A percentile compares a stretch with the other conserved stretches of the same genome.
Evolutionary conservation across 2,113 vertebrate genomes (phyloP).

Genomic region (Hippocampus abdominalis): DNA sequence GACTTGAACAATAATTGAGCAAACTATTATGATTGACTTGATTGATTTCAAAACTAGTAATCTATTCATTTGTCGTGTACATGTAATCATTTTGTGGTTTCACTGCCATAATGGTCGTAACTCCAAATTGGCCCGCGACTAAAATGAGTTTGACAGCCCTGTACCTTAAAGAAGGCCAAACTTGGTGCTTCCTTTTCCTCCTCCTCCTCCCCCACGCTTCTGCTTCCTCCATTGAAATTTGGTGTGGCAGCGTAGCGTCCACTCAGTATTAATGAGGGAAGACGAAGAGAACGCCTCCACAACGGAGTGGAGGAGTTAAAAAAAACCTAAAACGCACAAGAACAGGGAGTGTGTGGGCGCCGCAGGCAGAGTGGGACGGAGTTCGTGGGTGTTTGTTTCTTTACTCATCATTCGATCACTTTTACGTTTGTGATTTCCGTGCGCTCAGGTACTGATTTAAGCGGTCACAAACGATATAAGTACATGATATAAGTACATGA

Average conservation of each 20-base stretch:
- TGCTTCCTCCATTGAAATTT: conserved; percentile 35
- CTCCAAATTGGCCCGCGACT: too few species aligned
- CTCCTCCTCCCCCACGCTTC: conserved; percentile 6
- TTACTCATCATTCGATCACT: not conserved
- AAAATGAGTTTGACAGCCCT: not conserved
- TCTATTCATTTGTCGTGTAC: too few species aligned
- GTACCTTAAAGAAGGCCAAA: conserved; percentile 54
- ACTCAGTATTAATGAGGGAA: conserved; percentile 59
- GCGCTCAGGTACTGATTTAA: not conserved
- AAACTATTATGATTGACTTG: too few species aligned
- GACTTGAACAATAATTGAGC: too few species aligned
- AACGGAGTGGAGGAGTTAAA: conserved; percentile 58
- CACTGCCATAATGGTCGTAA: too few species aligned
- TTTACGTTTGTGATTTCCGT: conserved; percentile 2
- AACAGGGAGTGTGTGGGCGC: conserved; percentile 66
- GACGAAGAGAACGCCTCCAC: conserved; percentile 58
- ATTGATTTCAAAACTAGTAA: too few species aligned
- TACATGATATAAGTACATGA: not conserved
- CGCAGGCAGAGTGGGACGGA: conserved; percentile 55
- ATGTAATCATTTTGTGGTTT: too few species aligned
- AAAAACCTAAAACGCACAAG: conserved; percentile 64
- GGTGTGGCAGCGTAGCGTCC: conserved; percentile 32
- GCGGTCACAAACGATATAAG: not conserved
- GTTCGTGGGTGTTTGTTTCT: conserved; percentile 5
- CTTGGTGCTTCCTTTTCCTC: conserved; percentile 57